A percentile compares a stretch with the other conserved stretches of the same genome.
Conservation (phyloP, 2,888 invertebrate species). For the Altica lythri region DNA sequence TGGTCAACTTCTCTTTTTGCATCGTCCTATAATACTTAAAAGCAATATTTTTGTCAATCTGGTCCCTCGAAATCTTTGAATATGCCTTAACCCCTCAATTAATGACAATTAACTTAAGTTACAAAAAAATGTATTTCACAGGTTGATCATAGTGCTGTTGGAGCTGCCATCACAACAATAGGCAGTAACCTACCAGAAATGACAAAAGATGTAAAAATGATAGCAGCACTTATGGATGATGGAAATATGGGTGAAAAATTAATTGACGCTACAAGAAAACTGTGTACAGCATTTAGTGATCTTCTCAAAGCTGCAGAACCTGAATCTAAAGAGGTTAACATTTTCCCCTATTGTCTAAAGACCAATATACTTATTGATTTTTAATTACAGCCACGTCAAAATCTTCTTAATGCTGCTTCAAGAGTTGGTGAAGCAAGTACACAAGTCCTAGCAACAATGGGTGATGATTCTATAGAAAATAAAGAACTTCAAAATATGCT, state of each 20-base stretch:
- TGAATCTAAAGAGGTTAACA: constrained; percentile 81
- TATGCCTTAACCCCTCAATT: neutral
- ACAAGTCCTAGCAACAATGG: constrained; percentile 89
- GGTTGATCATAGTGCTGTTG: constrained; percentile 91
- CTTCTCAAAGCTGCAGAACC: constrained; percentile 95
- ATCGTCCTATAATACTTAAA: too few species aligned
- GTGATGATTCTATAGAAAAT: constrained; percentile 85
- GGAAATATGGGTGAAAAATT: constrained; percentile 80
- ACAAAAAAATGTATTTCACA: neutral
- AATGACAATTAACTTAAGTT: neutral
- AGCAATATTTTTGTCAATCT: too few species aligned
- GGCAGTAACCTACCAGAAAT: constrained; percentile 96
- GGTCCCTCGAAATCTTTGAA: too few species aligned
- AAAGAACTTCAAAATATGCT: constrained; percentile 87
- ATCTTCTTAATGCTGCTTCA: constrained; percentile 91
- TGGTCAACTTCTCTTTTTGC: too few species aligned
- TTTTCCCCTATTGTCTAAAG: too few species aligned
- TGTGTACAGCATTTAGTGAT: constrained; percentile 94
- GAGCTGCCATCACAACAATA: constrained; percentile 96
- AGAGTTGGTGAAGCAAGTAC: constrained; percentile 96
- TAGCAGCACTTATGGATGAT: constrained; percentile 94
- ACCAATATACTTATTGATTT: too few species aligned
- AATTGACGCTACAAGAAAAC: constrained; percentile 87
- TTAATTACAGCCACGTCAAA: constrained; percentile 73
- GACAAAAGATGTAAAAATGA: constrained; percentile 90